Base-by-base conservation (phyloP, 1,140 invertebrate species). In the Aradophagus sp. region DNA sequence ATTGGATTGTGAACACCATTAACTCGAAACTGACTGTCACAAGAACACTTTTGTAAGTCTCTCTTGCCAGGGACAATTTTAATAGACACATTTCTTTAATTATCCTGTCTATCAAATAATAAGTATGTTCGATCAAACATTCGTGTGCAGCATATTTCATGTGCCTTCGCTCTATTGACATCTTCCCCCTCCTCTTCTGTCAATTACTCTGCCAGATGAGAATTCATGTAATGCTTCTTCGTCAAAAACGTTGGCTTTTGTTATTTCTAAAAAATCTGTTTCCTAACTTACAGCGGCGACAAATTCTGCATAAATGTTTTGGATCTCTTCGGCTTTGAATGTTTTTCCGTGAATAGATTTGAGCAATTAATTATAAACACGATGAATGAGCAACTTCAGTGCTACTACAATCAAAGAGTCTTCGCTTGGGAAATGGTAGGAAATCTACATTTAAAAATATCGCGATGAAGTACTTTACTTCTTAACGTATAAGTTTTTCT, bases 241-340 rank as follows among this genome's bases (percentile, higher is more conserved):
- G 12, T 29, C 11, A n/a, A 5, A 29, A 29, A 29, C 27, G 27
- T 29, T n/a, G n/a, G n/a, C n/a, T n/a, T n/a, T 29, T 29, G 10
- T 29, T 29, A 5, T 29, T n/a, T n/a, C 27, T 6, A n/a, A n/a
- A n/a, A 23, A 23, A 23, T 23, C 8, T 23, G 4, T 50, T 26
- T 26, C 13, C 29, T 29, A 2, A 0, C 41, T 41, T 61, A 1
- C 17, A 95, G 94, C 79, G 93, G 94, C 14, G 93, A 95, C 69
- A 91, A 91, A 77, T 92, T 91, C 77, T 89, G 89, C 27, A 90
- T 96, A 50, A 92, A 90, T 62, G 86, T 97, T 34, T 80, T 96
- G 61, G 96, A 97, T 78, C 90, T 95, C 75, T 96, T 93, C 81
- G 95, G 96, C 1, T 96, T 97, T 76, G 95, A 97, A 85, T 95